A percentile compares a stretch with the other conserved stretches of the same genome.
Conservation (phyloP, 2,113 vertebrate species). For the Onychostruthus taczanowskii region DNA sequence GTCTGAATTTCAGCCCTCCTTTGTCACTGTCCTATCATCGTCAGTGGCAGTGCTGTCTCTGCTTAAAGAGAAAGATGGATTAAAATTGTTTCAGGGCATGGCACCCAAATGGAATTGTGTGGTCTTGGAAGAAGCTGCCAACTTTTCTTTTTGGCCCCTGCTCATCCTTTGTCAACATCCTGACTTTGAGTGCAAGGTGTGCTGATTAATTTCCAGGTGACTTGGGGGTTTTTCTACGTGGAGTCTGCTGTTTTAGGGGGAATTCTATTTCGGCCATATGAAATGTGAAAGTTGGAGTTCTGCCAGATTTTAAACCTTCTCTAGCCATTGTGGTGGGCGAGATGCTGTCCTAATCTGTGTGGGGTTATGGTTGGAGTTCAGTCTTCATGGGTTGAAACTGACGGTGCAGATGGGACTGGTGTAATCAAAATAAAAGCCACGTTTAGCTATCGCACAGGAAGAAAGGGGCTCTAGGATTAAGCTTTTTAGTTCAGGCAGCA, state of each 20-base stretch:
- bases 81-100: neutral
- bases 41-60: neutral
- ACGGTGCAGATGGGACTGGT: neutral
- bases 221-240: neutral
- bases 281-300: neutral
- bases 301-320: neutral
- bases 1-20: constrained; percentile 54
- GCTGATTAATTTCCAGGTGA: neutral
- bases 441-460: neutral
- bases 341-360: neutral
- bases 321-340: neutral
- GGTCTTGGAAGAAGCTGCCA: neutral
- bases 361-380: neutral
- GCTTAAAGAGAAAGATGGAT: constrained; percentile 31
- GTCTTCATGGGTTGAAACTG: neutral
- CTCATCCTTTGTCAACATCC: rapidly evolving
- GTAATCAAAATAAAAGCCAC: neutral
- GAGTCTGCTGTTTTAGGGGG: neutral
- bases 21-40: constrained; percentile 39
- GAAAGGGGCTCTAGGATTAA: neutral
- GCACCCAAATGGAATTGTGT: rapidly evolving
- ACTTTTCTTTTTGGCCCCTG: neutral
- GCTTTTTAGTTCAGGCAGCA: constrained; percentile 12
- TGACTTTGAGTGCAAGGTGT: neutral
- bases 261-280: neutral